Conservation (phyloP, 2,888 invertebrate species). For the Tribolium freemani region DNA sequence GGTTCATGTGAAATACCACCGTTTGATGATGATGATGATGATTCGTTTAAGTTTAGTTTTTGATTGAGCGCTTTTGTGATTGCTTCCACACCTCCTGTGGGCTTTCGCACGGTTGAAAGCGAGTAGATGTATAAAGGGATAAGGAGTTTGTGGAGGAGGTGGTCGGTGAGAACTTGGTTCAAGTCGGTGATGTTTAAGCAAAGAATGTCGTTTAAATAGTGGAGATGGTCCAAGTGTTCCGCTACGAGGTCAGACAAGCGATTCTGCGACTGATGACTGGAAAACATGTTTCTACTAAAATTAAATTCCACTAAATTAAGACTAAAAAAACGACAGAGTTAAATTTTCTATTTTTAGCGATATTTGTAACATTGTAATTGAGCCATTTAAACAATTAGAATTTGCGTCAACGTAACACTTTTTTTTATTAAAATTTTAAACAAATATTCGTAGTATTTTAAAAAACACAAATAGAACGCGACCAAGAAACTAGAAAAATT, state of each 20-base stretch:
- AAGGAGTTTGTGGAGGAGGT: slow-evolving; percentile 91
- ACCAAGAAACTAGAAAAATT: too few relatives aligned
- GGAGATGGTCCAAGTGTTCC: slow-evolving; percentile 96
- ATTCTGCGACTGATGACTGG: slow-evolving; percentile 91
- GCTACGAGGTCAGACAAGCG: slow-evolving; percentile 94
- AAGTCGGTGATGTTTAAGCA: slow-evolving; percentile 92
- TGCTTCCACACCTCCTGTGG: slow-evolving; percentile 70
- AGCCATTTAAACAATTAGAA: too few relatives aligned
- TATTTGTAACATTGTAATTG: too few relatives aligned
- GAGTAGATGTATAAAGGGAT: slow-evolving; percentile 96
- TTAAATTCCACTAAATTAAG: too few relatives aligned
- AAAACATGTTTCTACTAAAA: too few relatives aligned
- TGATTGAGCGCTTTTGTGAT: slow-evolving; percentile 76
- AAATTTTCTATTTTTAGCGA: too few relatives aligned
- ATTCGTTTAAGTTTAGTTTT: slow-evolving; percentile 69
- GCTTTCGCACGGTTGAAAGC: slow-evolving; percentile 70
- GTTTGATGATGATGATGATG: slow-evolving; percentile 19
- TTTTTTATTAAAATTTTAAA: too few relatives aligned
- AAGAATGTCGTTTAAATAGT: slow-evolving; percentile 97
- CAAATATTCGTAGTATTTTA: too few relatives aligned
- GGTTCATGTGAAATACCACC: slow-evolving; percentile 59
- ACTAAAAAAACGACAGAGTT: too few relatives aligned
- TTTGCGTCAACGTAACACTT: too few relatives aligned
- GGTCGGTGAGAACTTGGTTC: slow-evolving; percentile 94
- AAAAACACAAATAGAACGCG: too few relatives aligned